Evolutionary conservation across 1,140 invertebrate species (phyloP), one percentile per base, ranked within the genome.

Genomic region (Pseudomyrmex flavicornis): DNA sequence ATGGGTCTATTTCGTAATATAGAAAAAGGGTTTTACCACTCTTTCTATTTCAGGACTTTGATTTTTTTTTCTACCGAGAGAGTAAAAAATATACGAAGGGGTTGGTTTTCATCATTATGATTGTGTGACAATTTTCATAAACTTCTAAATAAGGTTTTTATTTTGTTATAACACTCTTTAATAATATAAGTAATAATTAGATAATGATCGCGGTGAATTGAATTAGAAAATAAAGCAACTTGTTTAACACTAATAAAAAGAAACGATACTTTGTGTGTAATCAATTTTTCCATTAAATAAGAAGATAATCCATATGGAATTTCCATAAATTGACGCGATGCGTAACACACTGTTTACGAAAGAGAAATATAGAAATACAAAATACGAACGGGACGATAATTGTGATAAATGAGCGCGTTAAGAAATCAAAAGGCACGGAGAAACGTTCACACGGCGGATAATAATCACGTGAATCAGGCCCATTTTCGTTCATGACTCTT

Each of bases 401-500:
- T 82, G 82, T 74, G 85, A 79, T 75, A 80, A 88, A 87, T 74
- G 86, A 87, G 65, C 56, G 77, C 58, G 82, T 82, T 72, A 72
- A 69, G 63, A 86, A 66, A 87, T 87, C 75, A 62, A 88, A 87
- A 87, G 77, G 74, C 69, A 76, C 35, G 13, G 56, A 87, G 56
- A 68, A 80, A n/a, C 82, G 82, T 87, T 85, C 86, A 66, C 83
- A 83, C 73, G 59, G 52, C 75, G 65, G 65, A 84, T 52, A 65
- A 84, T 85, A 75, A 76, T 87, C 84, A 72, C 86, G 59, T 85
- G 83, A 88, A 88, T 77, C 79, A 80, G 63, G 59, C 84, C 86
- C 79, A 88, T 85, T 89, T 88, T 88, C 88, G 86, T 76, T 88
- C 54, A 88, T 88, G 58, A 83, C 69, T 88, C 87, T 82, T 86